phyloP scores from a whole-genome alignment of 2,113 vertebrate genomes.

The Hyla sarda region DNA sequence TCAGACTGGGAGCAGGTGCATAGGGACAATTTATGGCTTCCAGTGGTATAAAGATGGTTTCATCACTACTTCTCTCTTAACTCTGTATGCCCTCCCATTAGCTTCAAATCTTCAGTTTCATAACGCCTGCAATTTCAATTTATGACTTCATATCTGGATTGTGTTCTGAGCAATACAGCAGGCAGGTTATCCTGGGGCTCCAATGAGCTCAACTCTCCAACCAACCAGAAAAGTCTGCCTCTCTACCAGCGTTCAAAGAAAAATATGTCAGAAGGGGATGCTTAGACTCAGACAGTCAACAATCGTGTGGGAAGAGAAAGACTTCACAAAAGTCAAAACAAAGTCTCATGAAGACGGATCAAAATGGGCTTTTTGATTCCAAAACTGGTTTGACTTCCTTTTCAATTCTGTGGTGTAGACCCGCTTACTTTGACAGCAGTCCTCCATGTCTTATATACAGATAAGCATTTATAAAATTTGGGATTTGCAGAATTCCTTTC shows the following conservation, averaged over 20 bases:
- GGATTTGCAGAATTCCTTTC: neutral
- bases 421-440: neutral
- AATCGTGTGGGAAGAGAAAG: slow-evolving; percentile 44
- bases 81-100: slow-evolving; percentile 58
- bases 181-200: slow-evolving; percentile 58
- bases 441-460: neutral
- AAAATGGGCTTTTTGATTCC: neutral
- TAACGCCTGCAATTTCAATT: slow-evolving; percentile 59
- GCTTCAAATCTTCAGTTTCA: slow-evolving; percentile 53
- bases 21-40: slow-evolving; percentile 26
- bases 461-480: neutral
- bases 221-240: slow-evolving; percentile 59
- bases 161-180: slow-evolving; percentile 55
- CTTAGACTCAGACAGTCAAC: slow-evolving; percentile 56
- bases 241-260: slow-evolving; percentile 51
- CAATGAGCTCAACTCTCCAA: slow-evolving; percentile 56
- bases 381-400: neutral
- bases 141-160: slow-evolving; percentile 59
- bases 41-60: slow-evolving; percentile 38
- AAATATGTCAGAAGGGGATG: slow-evolving; percentile 54
- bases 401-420: neutral
- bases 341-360: slow-evolving; percentile 4
- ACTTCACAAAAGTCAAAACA: slow-evolving; percentile 53
- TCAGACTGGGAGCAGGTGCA: slow-evolving; percentile 33
- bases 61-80: slow-evolving; percentile 53